Evolutionary conservation across 2,113 vertebrate species (phyloP), one percentile per base, ranked within the genome.

Genomic region (Malurus elegans): DNA sequence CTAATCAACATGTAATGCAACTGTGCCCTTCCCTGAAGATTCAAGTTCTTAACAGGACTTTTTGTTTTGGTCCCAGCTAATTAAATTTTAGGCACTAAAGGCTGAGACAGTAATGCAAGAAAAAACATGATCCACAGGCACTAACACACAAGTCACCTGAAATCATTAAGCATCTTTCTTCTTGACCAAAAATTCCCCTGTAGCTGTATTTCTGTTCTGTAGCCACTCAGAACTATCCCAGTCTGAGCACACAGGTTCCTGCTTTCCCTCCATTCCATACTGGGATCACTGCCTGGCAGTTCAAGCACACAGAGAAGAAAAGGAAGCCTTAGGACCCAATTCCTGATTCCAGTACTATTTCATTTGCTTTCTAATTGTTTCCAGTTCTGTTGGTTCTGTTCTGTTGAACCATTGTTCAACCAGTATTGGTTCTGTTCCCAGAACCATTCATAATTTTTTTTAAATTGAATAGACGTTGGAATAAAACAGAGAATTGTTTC

Each of bases 251-350:
- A 18, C n/a, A 74, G 18, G 10, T 57, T 31, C 17, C 17, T 18
- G 0, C 6, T 62, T 86, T 78, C 8, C 31, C 20, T 45, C 26
- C 5, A 0, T 62, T 86, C 29, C 26, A 5, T 62, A 28, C 5
- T 31, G 51, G 44, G 42, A 61, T 26, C 38, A 25, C 18, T 21
- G 25, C n/a, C 65, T 91, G 65, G 29, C 14, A 74, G 7, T 44
- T 71, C 34, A 51, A 73, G 14, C 12, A 51, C 4, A 23, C 8
- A 67, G 15, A 9, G 18, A 70, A 89, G 40, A 81, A 86, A 67
- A 8, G 9, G 38, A 89, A 87, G 19, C 2, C 24, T 26, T 71
- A 9, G 36, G 31, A 56, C 40, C 12, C 0, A 0, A 29, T 74
- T 34, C 12, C 23, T 78, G 15, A 58, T 9, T 69, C 16, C 53